Conservation (phyloP, 1,140 invertebrate genomes). For the Drosophila subobscura region DNA sequence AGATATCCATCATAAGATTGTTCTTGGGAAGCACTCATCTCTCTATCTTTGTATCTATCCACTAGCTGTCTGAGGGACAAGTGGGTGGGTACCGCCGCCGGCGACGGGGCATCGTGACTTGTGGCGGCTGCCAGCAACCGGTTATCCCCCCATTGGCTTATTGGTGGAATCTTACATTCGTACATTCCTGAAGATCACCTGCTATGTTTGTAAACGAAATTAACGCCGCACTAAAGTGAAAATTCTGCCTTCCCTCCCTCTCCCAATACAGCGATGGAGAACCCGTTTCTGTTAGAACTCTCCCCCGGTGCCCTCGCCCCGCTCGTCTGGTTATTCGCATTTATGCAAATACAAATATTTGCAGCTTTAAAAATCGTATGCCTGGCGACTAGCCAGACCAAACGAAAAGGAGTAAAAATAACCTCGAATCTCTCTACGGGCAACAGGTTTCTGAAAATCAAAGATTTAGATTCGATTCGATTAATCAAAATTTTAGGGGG, state of each 20-base stretch:
- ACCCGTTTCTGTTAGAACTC: constrained; percentile 27
- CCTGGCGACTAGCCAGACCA: constrained; percentile 1
- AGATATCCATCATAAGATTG: constrained; percentile 14
- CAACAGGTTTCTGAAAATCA: constrained; percentile 16
- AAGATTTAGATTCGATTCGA: constrained; percentile 15
- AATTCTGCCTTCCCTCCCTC: constrained; percentile 25
- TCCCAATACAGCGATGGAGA: constrained; percentile 5
- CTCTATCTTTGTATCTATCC: too few relatives aligned
- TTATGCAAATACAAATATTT: constrained; percentile 31
- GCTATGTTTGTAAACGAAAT: constrained; percentile 69
- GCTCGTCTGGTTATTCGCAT: not conserved
- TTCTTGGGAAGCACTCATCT: constrained; percentile 1
- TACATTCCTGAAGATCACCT: constrained; percentile 53
- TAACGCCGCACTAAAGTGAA: constrained; percentile 73
- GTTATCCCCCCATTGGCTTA: constrained; percentile 29
- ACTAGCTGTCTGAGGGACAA: not conserved
- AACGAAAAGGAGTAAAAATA: constrained; percentile 25
- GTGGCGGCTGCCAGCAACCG: constrained; percentile 44
- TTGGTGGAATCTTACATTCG: constrained; percentile 10
- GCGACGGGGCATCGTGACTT: constrained; percentile 47
- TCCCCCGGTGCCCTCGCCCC: too few relatives aligned
- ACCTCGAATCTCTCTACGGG: constrained; percentile 4
- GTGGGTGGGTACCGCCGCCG: constrained; percentile 21
- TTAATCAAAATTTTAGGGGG: constrained; percentile 39
- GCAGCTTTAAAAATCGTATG: constrained; percentile 15